A percentile compares a stretch with the other conserved stretches of the same genome.
These are phyloP conservation scores for Zingel zingel DNA, from an alignment of 2,113 vertebrate genomes.

Conservation along the genomic window DNA sequence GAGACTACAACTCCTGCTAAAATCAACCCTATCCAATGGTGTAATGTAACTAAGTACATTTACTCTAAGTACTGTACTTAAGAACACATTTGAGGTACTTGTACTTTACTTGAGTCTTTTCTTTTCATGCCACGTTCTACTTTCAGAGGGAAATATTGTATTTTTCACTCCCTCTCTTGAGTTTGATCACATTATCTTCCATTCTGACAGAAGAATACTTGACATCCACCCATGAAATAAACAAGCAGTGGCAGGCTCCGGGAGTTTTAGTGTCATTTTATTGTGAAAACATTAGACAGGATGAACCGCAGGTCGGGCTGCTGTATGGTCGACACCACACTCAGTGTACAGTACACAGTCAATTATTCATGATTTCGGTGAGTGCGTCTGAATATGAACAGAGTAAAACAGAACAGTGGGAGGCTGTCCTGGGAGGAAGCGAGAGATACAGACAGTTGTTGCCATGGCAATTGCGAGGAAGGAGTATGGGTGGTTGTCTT, in stretches of 20 bases:
- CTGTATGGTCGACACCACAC: conserved; percentile 29
- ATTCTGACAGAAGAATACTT: too few species aligned
- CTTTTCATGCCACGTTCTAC: too few species aligned
- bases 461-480: conserved; percentile 46
- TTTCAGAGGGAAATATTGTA: too few species aligned
- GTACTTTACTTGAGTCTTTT: too few species aligned
- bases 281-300: conserved; percentile 74
- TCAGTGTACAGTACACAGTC: conserved; percentile 44
- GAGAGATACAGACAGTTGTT: conserved; percentile 48
- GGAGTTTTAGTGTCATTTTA: conserved; percentile 69
- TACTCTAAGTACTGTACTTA: too few species aligned
- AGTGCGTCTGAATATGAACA: conserved; percentile 24
- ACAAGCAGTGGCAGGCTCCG: background rate
- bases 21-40: background rate
- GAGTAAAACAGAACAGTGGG: conserved; percentile 19
- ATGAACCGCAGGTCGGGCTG: conserved; percentile 49
- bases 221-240: too few species aligned
- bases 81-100: too few species aligned
- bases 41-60: too few species aligned
- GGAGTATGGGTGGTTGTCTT: conserved; percentile 23
- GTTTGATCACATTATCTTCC: too few species aligned
- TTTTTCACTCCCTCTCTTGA: too few species aligned
- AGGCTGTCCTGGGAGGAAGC: conserved; percentile 21
- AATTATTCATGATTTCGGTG: conserved; percentile 50
- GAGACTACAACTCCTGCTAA: background rate